phyloP scores from a whole-genome alignment of 2,113 vertebrate genomes.

The Pao palembangensis region DNA sequence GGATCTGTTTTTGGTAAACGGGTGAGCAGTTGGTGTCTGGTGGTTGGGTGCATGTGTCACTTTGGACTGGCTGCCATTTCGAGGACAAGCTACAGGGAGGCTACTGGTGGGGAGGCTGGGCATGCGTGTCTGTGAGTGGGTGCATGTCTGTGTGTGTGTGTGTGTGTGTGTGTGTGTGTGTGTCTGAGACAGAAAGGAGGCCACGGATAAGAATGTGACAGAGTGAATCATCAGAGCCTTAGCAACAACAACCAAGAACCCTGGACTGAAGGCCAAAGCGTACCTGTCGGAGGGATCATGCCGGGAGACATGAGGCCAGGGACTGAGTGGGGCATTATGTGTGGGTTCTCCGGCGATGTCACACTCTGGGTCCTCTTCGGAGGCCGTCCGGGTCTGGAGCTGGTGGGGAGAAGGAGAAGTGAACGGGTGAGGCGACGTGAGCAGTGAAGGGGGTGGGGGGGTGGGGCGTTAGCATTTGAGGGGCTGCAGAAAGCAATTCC shows the following conservation, averaged over 20 bases:
- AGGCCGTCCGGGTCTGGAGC: slow-evolving; percentile 98
- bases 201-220: slow-evolving; percentile 16
- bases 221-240: slow-evolving; percentile 36
- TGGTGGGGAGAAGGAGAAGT: slow-evolving; percentile 56
- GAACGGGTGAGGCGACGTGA: slow-evolving; percentile 10
- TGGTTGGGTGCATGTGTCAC: slow-evolving; percentile 70
- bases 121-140: slow-evolving; percentile 16
- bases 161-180: slow-evolving; percentile 16
- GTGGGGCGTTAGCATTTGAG: slow-evolving; percentile 83
- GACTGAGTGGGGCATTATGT: slow-evolving; percentile 99
- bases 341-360: slow-evolving; percentile 95
- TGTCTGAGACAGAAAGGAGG: slow-evolving; percentile 1
- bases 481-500: slow-evolving; percentile 90
- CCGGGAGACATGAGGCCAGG: slow-evolving; percentile 98
- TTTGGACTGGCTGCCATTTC: slow-evolving; percentile 73
- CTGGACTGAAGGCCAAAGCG: slow-evolving; percentile 1
- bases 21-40: slow-evolving; percentile 67
- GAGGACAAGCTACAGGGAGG: slow-evolving; percentile 64
- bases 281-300: slow-evolving; percentile 99
- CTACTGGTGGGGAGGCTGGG: slow-evolving; percentile 24
- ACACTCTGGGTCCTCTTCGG: slow-evolving; percentile 98
- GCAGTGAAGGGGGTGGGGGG: slow-evolving; percentile 14
- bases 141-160: slow-evolving; percentile 15
- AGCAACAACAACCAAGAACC: slow-evolving; percentile 39
- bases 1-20: slow-evolving; percentile 61